Percentiles rank a stretch among this genome's conserved stretches.
Evolutionary conservation across 2,888 invertebrate species (phyloP).

Genomic region (Euzophera pinguis): DNA sequence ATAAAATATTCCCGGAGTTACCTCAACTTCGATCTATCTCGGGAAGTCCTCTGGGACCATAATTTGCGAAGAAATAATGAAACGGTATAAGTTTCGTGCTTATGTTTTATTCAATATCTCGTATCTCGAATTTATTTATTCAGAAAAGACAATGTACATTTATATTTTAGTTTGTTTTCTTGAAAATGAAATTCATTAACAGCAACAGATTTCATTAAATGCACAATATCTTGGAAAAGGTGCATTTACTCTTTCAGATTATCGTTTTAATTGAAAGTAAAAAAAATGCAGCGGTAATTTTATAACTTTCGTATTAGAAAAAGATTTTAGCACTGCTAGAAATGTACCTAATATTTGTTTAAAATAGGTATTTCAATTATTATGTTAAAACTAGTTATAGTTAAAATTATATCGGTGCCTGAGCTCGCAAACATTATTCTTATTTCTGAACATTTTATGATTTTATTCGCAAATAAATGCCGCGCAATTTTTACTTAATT

Average conservation of each 20-base stretch:
- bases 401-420: too few relatives aligned
- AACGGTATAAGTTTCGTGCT: constrained; percentile 40
- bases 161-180: not conserved
- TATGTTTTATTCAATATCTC: constrained; percentile 44
- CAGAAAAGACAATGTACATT: constrained; percentile 2
- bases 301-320: too few relatives aligned
- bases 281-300: too few relatives aligned
- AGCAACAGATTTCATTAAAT: not conserved
- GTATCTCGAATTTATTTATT: constrained; percentile 16
- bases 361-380: too few relatives aligned
- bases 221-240: not conserved
- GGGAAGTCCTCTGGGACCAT: constrained; percentile 37
- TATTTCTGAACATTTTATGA: too few relatives aligned
- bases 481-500: not conserved
- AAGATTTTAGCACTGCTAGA: too few relatives aligned
- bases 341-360: too few relatives aligned
- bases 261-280: too few relatives aligned
- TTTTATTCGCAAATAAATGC: too few relatives aligned
- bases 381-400: too few relatives aligned
- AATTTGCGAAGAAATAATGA: constrained; percentile 55
- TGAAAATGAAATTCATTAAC: not conserved
- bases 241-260: too few relatives aligned
- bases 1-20: constrained; percentile 49
- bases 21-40: constrained; percentile 42
- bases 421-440: too few relatives aligned